Evolutionary conservation across 2,888 invertebrate genomes (phyloP).

Genomic region (Cheilosia pagana): DNA sequence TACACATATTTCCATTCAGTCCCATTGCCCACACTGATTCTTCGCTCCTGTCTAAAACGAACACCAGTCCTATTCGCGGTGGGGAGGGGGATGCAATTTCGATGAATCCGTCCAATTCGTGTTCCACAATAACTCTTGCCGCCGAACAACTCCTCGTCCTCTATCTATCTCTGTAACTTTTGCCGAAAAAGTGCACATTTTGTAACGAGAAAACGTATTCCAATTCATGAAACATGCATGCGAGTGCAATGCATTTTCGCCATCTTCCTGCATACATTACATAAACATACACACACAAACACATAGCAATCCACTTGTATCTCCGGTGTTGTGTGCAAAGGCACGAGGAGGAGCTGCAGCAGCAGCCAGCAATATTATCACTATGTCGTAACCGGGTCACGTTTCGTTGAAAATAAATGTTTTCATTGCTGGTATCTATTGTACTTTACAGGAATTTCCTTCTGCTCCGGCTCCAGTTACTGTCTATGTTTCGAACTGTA

Average conservation of each 20-base stretch:
- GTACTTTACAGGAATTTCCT: constrained; percentile 73
- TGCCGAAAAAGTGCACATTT: constrained; percentile 65
- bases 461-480: constrained; percentile 44
- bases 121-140: constrained; percentile 42
- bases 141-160: neutral
- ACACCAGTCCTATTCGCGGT: constrained; percentile 8
- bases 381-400: constrained; percentile 74
- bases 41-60: constrained; percentile 1
- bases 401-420: constrained; percentile 73
- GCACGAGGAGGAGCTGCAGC: constrained; percentile 21
- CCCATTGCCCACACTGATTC: constrained; percentile 5
- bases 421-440: constrained; percentile 75
- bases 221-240: constrained; percentile 75
- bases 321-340: constrained; percentile 52
- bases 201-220: constrained; percentile 75
- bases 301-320: constrained; percentile 47
- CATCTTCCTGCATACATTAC: constrained; percentile 64
- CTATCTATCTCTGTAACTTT: constrained; percentile 7
- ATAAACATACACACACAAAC: constrained; percentile 24
- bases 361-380: constrained; percentile 66
- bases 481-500: constrained; percentile 48
- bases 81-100: constrained; percentile 53
- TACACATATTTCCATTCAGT: constrained; percentile 52
- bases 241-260: constrained; percentile 70
- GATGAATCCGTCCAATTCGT: constrained; percentile 67